Base-by-base conservation (phyloP, 2,797 vertebrate species). In the Leucoraja ocellata region DNA sequence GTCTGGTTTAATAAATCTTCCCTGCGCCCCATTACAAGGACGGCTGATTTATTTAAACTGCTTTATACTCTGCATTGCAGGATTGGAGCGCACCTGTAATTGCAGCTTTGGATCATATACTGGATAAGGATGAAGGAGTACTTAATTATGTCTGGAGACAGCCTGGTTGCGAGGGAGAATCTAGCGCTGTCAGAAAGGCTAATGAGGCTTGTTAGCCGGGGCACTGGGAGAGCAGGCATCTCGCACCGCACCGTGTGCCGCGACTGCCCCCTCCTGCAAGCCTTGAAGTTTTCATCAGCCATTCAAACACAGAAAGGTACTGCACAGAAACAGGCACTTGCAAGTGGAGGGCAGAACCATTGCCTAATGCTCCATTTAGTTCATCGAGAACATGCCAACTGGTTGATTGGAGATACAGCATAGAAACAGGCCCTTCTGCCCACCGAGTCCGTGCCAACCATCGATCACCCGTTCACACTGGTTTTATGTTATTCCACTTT, bases 101-200 rank as follows among this genome's bases (percentile, higher is more conserved):
- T 76, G 90, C 36, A 92, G 90, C 71, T 54, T 76, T 92, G 68
- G 73, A 92, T 92, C 39, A 46, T 92, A 39, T 71, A 71, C 46
- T 25, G 68, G 36, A 2, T 25, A 92, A 74, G 73, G 25, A 92
- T 92, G 90, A 92, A 92, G 46, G 71, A 71, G 36, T 13, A 91
- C 65, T 91, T 91, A 74, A 91, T 91, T 91, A 74, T 91, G 63
- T 13, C 71, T 91, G 32, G 68, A 73, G 68, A 91, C 32, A 36
- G 36, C 0, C 90, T 54, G 90, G 65, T 76, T 74, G 63, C 63
- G 65, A 39, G 63, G 13, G 90, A 92, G 1, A n/a, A 76, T 16
- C 23, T 16, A 46, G n/a, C 11, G 21, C 18, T 74, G 71, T 91
- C 36, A 74, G 3, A 65, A 74, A 23, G 88, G 65, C 10, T 46